phyloP scores from a whole-genome alignment of 1,140 invertebrate genomes.

The Pogonomyrmex barbatus region DNA sequence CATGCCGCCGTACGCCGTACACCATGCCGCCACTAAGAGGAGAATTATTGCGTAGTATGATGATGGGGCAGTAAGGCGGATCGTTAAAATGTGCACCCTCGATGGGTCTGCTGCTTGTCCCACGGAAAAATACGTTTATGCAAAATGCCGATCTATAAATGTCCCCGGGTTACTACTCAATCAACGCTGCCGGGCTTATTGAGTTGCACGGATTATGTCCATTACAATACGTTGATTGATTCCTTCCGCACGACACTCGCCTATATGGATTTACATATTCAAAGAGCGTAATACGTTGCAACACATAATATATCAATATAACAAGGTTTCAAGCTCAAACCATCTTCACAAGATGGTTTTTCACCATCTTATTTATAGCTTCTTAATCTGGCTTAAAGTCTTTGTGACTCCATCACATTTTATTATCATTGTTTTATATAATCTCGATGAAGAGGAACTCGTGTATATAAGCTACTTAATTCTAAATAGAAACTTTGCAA shows the following conservation, averaged over 20 bases:
- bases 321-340: not conserved
- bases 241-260: constrained; percentile 29
- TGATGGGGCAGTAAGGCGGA: constrained; percentile 50
- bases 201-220: constrained; percentile 40
- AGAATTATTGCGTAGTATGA: constrained; percentile 65
- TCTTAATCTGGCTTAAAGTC: not conserved
- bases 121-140: constrained; percentile 56
- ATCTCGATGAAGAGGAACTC: not conserved
- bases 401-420: not conserved
- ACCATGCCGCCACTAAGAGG: constrained; percentile 47
- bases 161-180: constrained; percentile 59
- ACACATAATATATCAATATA: not conserved
- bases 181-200: constrained; percentile 58
- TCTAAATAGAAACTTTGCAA: not conserved
- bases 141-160: constrained; percentile 55
- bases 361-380: not conserved
- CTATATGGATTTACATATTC: constrained; percentile 13
- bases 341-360: too few species aligned
- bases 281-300: constrained; percentile 5
- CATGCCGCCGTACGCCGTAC: constrained; percentile 32
- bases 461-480: not conserved
- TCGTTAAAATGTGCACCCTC: constrained; percentile 63
- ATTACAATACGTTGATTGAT: constrained; percentile 47
- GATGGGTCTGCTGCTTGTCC: not conserved
- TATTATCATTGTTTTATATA: not conserved